Evolutionary conservation across 2,113 vertebrate genomes (phyloP).

Genomic region (Ptyas mucosa): DNA sequence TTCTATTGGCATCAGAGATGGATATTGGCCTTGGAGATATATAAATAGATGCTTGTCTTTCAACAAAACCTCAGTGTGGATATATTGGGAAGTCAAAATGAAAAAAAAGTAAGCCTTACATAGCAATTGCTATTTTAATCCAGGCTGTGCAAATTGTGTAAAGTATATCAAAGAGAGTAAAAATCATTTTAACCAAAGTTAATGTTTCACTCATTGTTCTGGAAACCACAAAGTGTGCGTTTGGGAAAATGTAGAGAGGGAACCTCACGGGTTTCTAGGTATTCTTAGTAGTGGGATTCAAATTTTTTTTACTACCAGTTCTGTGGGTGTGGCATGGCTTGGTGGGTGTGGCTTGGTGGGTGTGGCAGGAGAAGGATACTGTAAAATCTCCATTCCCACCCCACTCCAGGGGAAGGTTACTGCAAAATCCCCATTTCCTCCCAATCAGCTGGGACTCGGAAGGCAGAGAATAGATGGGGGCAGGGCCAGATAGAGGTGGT

Average conservation of each 20-base stretch:
- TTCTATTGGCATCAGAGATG: not conserved
- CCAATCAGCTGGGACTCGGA: no score
- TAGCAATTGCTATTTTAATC: not conserved
- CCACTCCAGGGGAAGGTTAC: no score
- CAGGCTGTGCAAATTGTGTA: not conserved
- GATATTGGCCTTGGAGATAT: conserved; percentile 4
- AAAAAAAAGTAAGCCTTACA: not conserved
- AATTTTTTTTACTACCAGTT: no score
- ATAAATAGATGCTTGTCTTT: not conserved
- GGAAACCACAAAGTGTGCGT: not conserved
- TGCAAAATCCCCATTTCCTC: no score
- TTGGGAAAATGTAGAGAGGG: not conserved
- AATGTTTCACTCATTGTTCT: not conserved
- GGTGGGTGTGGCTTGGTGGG: no score
- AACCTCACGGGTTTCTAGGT: not conserved
- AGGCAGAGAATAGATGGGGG: no score
- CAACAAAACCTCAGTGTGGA: not conserved
- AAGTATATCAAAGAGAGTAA: not conserved
- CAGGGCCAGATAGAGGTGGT: no score
- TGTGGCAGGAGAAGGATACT: no score
- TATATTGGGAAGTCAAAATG: not conserved
- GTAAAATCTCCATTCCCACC: no score
- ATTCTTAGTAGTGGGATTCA: not conserved
- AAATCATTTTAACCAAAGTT: not conserved
- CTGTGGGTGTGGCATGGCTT: no score